phyloP scores from a whole-genome alignment of 2,797 vertebrate species.

The Scarus forsteni region DNA sequence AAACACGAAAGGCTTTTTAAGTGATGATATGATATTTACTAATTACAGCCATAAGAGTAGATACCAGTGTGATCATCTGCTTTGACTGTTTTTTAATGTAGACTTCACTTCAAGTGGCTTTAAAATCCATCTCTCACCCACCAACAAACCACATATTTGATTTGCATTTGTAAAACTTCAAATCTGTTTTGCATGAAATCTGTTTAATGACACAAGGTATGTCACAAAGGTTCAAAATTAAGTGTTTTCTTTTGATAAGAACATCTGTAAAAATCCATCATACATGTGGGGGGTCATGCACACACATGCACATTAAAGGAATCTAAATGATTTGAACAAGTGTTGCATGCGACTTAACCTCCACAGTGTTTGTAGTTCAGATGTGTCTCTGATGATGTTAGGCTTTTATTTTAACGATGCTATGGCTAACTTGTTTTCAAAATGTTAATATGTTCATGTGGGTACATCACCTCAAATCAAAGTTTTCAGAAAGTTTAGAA shows the following conservation, averaged over 20 bases:
- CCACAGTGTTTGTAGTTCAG: constrained; percentile 48
- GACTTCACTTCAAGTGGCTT: constrained; percentile 15
- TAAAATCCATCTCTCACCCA: constrained; percentile 19
- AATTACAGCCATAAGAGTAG: constrained; percentile 5
- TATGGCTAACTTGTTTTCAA: constrained; percentile 37
- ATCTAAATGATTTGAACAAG: constrained; percentile 35
- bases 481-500: constrained; percentile 74
- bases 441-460: constrained; percentile 55
- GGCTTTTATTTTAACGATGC: constrained; percentile 54
- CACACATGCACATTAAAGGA: constrained; percentile 29
- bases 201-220: constrained; percentile 4
- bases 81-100: background rate
- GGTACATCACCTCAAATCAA: constrained; percentile 50
- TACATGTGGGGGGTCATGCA: constrained; percentile 6
- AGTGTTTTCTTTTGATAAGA: background rate
- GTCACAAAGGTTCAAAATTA: background rate
- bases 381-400: constrained; percentile 45
- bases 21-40: constrained; percentile 8
- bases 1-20: constrained; percentile 28
- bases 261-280: constrained; percentile 17
- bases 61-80: constrained; percentile 1
- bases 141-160: background rate
- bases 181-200: constrained; percentile 39
- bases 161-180: constrained; percentile 6
- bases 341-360: constrained; percentile 76